Percentiles rank a stretch among this genome's conserved stretches.
phyloP scores from a whole-genome alignment of 2,797 vertebrate genomes.

The Aulostomus chinensis region DNA sequence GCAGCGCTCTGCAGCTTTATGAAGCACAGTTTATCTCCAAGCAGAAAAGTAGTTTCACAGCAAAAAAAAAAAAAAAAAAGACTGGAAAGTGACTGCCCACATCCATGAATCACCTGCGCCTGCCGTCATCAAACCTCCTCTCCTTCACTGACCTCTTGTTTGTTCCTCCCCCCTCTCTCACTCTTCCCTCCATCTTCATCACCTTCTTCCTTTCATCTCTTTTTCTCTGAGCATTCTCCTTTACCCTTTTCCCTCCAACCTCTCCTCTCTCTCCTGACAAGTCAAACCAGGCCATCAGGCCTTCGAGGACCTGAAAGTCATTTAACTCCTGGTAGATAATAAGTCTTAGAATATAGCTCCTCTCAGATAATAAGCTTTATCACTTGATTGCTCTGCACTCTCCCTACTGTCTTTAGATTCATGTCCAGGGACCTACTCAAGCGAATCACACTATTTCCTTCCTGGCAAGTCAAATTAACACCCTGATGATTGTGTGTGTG shows the following conservation, averaged over 20 bases:
- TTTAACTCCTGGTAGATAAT: conserved; percentile 81
- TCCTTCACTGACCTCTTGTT: background rate
- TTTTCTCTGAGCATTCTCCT: conserved; percentile 2
- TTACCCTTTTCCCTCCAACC: conserved; percentile 17
- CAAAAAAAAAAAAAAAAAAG: conserved; percentile 39
- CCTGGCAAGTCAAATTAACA: conserved; percentile 73
- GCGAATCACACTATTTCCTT: conserved; percentile 74
- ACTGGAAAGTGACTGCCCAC: conserved; percentile 54
- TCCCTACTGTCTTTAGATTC: conserved; percentile 79
- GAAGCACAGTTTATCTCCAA: conserved; percentile 56
- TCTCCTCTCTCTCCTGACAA: conserved; percentile 53
- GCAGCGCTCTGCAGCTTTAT: conserved; percentile 59
- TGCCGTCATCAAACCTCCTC: conserved; percentile 24
- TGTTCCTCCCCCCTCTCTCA: background rate
- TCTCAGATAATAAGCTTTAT: conserved; percentile 82
- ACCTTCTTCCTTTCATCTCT: background rate
- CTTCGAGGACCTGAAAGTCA: conserved; percentile 80
- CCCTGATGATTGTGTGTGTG: conserved; percentile 5
- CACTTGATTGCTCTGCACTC: conserved; percentile 79
- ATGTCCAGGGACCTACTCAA: conserved; percentile 76
- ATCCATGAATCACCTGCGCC: conserved; percentile 62
- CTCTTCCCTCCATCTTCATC: conserved; percentile 1
- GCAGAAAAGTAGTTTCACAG: conserved; percentile 66
- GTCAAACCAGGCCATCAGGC: conserved; percentile 77
- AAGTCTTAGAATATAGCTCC: conserved; percentile 79